Base-by-base conservation (phyloP, 2,888 invertebrate genomes). In the Gasteruption jaculator region DNA sequence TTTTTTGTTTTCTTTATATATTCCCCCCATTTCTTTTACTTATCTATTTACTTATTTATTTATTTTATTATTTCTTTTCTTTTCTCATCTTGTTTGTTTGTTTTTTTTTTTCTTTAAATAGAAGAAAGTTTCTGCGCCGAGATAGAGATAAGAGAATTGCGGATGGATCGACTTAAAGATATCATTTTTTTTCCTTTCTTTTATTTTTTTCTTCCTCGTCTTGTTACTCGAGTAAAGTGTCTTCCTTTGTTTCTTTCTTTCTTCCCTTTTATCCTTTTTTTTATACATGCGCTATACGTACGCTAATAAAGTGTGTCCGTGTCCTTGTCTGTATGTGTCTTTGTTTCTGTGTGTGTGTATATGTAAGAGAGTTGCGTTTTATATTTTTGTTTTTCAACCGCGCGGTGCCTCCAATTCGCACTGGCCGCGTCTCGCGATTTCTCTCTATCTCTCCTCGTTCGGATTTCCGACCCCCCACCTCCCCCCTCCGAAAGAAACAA, bases 111-210 rank as follows among this genome's bases (percentile, higher is more conserved):
- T 34, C 12, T 33, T 32, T 19, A 31, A 34, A 38, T 42, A 45
- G n/a, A n/a, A n/a, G n/a, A n/a, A n/a, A n/a, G n/a, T n/a, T n/a
- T n/a, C n/a, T n/a, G n/a, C n/a, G n/a, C n/a, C n/a, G n/a, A n/a
- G n/a, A n/a, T 42, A 42, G 39, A 42, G 40, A 45, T 42, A 38
- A 40, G 33, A 33, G 33, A 41, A 38, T 38, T 38, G 38, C 41
- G 26, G 36, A 42, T 26, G 33, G 37, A 12, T 30, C 18, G 27
- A 35, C 21, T 33, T 14, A 14, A 24, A 30, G 15, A 18, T 30
- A 30, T 36, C 27, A 35, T 25, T 14, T n/a, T n/a, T n/a, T n/a
- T n/a, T n/a, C n/a, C n/a, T n/a, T n/a, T n/a, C n/a, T n/a, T n/a
- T n/a, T n/a, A 36, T 25, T 24, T 18, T 27, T 39, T 34, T 16